Percentiles rank a stretch among this genome's conserved stretches.
phyloP scores from a whole-genome alignment of 2,888 invertebrate genomes.

The Pelosia muscerda region DNA sequence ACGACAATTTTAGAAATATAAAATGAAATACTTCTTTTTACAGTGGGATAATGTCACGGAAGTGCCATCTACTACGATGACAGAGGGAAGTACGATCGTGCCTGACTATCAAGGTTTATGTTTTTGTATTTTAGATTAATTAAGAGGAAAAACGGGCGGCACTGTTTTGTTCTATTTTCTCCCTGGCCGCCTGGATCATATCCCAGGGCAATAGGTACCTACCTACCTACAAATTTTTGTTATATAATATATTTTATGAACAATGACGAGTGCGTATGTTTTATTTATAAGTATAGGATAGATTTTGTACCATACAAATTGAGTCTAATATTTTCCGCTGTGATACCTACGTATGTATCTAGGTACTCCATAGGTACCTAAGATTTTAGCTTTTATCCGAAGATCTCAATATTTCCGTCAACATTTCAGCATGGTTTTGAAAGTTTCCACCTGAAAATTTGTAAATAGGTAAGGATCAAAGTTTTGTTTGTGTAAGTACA shows the following conservation, averaged over 20 bases:
- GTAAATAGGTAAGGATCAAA: no score
- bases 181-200: not conserved
- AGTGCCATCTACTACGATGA: constrained; percentile 34
- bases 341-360: no score
- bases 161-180: not conserved
- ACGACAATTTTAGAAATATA: not conserved
- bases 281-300: not conserved
- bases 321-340: not conserved
- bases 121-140: constrained; percentile 9
- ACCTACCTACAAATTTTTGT: not conserved
- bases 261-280: not conserved
- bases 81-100: constrained; percentile 41
- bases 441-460: not conserved
- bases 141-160: not conserved
- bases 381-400: no score
- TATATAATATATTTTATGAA: not conserved
- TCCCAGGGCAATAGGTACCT: not conserved
- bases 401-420: not conserved
- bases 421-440: not conserved
- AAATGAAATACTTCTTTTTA: constrained; percentile 19
- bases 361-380: no score
- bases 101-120: constrained; percentile 40
- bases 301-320: not conserved
- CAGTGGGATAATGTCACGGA: constrained; percentile 48
- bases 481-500: no score